Conservation (phyloP, 2,888 invertebrate species). For the Drosophila fulvimacula region DNA sequence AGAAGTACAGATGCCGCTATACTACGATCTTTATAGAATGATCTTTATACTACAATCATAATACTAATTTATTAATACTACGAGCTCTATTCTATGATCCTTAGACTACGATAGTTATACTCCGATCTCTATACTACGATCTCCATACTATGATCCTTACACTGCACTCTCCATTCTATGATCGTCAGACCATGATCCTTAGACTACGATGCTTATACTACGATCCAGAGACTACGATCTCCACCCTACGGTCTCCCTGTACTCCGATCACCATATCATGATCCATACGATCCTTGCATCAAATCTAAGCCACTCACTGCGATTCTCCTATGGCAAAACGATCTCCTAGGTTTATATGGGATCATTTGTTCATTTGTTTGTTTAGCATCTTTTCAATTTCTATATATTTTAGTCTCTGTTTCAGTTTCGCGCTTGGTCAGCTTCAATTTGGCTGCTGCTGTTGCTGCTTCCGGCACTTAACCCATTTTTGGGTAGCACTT, state of each 20-base stretch:
- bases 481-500: constrained; percentile 61
- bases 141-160: not conserved
- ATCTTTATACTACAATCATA: not conserved
- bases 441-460: constrained; percentile 1
- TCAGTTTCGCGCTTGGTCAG: constrained; percentile 4
- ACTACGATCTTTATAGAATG: not conserved
- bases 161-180: not conserved
- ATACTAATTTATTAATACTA: not conserved
- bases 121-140: not conserved
- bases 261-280: too few relatives aligned
- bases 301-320: not conserved
- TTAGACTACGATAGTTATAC: too few relatives aligned
- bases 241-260: too few relatives aligned
- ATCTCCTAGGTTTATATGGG: not conserved
- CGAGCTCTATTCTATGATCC: too few relatives aligned
- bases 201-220: not conserved
- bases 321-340: too few relatives aligned
- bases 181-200: not conserved
- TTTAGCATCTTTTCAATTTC: not conserved
- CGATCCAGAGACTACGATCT: too few relatives aligned
- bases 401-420: not conserved
- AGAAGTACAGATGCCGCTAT: too few relatives aligned
- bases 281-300: not conserved
- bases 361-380: not conserved
- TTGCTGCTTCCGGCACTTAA: constrained; percentile 66